Evolutionary conservation across 2,888 invertebrate species (phyloP), one percentile per base, ranked within the genome.

Genomic region (Nysson spinosus): DNA sequence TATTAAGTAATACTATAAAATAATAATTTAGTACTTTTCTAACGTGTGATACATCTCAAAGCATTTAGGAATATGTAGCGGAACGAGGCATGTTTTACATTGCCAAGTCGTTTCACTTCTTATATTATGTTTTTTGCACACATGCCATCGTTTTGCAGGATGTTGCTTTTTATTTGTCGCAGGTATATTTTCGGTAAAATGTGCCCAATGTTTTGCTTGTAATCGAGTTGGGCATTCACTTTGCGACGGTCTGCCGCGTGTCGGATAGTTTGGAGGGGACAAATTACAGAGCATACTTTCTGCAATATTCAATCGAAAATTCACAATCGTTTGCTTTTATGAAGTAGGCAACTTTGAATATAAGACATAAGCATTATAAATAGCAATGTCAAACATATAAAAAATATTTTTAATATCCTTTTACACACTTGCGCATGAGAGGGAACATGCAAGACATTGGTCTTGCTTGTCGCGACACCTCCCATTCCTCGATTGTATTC

Each of bases 371-470:
- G 56, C 47, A 50, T 72, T 72, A 43, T 37, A 72, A 14, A 73
- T 9, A 32, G 50, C 49, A n/a, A 69, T 58, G 44, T 71, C 60
- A 28, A 66, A 19, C 54, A 73, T 34, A 49, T 71, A 66, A 52
- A 69, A 71, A 62, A 64, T 9, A 54, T 61, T 67, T 75, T 57
- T 60, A 51, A 44, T 67, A 74, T 32, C 64, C 61, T 58, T 74
- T 74, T n/a, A n/a, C n/a, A n/a, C n/a, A n/a, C n/a, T n/a, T n/a
- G n/a, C n/a, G n/a, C n/a, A n/a, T n/a, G n/a, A n/a, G n/a, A n/a
- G n/a, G n/a, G n/a, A n/a, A n/a, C n/a, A n/a, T n/a, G n/a, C n/a
- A n/a, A n/a, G n/a, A n/a, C n/a, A n/a, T n/a, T n/a, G n/a, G n/a
- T n/a, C n/a, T n/a, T n/a, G n/a, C n/a, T n/a, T n/a, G n/a, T n/a